Evolutionary conservation across 2,113 vertebrate species (phyloP), one percentile per base, ranked within the genome.

Genomic region (Pelobates fuscus): DNA sequence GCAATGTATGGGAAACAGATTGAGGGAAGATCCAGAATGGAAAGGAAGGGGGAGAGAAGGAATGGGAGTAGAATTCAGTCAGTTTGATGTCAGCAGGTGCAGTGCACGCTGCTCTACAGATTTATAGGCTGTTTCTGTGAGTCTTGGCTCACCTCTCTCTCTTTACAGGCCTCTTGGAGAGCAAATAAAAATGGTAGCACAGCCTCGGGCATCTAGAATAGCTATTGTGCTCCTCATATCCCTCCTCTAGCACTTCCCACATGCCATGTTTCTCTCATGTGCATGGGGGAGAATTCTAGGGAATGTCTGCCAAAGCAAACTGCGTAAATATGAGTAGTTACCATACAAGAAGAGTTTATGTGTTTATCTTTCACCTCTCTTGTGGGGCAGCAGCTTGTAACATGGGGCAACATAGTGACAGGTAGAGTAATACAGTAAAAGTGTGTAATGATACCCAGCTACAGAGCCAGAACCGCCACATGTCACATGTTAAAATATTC

Each of bases 101-200:
- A 67, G 52, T 59, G 63, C 63, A 49, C 63, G 43, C 54, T 30
- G 37, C 63, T 27, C 17, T 20, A 8, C 54, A 76, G 72, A 76
- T 76, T 76, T 76, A 76, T 67, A 55, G 72, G 64, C 72, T 76
- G 72, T 67, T 76, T 76, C 63, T 76, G 64, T 76, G 63, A 59
- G 72, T 76, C 54, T 76, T 76, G 72, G 72, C 72, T 76, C 72
- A 76, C 72, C 72, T 6, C 54, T 67, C 18, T 17, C 52, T 67
- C 55, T 67, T 76, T 59, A 67, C 37, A 76, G 72, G 37, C 14
- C 37, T 67, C 26, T 59, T 67, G 72, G 52, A 76, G 46, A 76
- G 52, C 63, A 76, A 46, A 76, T 76, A 76, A 67, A 70, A 75
- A 60, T 67, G 64, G 72, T 76, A 67, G 72, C 63, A 60, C 57